These are phyloP conservation scores for Zeuzera pyrina DNA, from an alignment of 2,888 invertebrate genomes.

Conservation along the genomic window DNA sequence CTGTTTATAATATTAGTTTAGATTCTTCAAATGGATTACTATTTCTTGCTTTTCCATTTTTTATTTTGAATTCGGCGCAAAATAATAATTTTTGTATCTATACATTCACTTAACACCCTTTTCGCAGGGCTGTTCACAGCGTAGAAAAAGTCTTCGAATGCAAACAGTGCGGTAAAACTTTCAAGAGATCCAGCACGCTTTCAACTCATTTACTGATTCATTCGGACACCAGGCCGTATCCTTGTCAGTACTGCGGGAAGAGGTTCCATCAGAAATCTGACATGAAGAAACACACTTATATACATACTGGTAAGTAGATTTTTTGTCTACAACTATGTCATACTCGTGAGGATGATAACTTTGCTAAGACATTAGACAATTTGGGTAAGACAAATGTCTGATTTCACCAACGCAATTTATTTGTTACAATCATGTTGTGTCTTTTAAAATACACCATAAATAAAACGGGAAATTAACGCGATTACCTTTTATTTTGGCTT, in stretches of 20 bases:
- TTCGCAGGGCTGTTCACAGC: constrained; percentile 88
- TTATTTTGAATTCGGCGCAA: not conserved
- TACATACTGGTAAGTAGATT: constrained; percentile 90
- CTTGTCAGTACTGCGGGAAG: constrained; percentile 98
- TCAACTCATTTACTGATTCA: constrained; percentile 98
- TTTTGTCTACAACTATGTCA: no score
- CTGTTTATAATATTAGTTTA: no score
- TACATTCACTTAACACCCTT: constrained; percentile 13
- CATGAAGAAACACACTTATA: constrained; percentile 99
- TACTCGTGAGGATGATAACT: no score
- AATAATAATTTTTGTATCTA: not conserved
- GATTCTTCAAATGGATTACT: not conserved
- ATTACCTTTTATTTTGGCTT: no score
- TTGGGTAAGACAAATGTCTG: no score
- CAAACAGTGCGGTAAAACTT: constrained; percentile 97
- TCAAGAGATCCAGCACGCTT: constrained; percentile 95
- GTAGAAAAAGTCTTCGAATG: constrained; percentile 96
- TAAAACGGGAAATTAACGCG: no score
- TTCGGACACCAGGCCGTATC: constrained; percentile 96
- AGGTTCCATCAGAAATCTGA: constrained; percentile 99
- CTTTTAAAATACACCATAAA: no score
- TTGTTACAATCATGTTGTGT: no score
- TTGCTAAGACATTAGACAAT: no score
- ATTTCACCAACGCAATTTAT: no score
- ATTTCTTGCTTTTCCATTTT: constrained; percentile 2